Evolutionary conservation across 2,113 vertebrate species (phyloP).

Genomic region (Chascanopsetta lugubris): DNA sequence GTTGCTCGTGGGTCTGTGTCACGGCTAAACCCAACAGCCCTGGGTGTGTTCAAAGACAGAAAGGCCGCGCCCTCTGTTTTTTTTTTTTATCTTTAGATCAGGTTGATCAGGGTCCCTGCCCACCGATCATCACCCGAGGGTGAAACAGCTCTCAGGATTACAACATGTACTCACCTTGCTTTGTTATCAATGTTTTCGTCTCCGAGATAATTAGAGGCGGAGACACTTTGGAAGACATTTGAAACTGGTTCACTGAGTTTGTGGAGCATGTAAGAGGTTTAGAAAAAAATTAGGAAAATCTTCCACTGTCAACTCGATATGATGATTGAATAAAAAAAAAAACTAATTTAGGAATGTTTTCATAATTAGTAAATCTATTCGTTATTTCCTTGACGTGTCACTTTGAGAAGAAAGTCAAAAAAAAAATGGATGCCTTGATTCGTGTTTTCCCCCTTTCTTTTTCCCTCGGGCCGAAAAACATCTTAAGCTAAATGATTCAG

Average conservation of each 20-base stretch:
- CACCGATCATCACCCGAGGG: slow-evolving; percentile 1
- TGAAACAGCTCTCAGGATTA: background rate
- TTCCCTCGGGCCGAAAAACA: too few species aligned
- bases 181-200: background rate
- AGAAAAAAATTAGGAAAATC: too few species aligned
- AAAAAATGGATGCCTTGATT: background rate
- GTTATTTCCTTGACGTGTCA: background rate
- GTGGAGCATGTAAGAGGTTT: too few species aligned
- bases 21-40: slow-evolving; percentile 36
- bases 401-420: background rate
- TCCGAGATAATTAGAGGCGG: background rate
- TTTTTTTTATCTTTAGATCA: slow-evolving; percentile 35
- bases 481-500: too few species aligned
- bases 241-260: too few species aligned
- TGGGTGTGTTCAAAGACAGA: slow-evolving; percentile 44
- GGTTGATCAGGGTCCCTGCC: slow-evolving; percentile 46
- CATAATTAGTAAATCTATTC: background rate
- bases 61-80: slow-evolving; percentile 45
- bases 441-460: too few species aligned
- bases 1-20: slow-evolving; percentile 33
- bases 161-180: background rate
- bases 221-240: background rate
- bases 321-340: too few species aligned
- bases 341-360: too few species aligned
- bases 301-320: too few species aligned